Evolutionary conservation across 2,888 invertebrate species (phyloP), one percentile per base, ranked within the genome.

Genomic region (Eilema sororculum): DNA sequence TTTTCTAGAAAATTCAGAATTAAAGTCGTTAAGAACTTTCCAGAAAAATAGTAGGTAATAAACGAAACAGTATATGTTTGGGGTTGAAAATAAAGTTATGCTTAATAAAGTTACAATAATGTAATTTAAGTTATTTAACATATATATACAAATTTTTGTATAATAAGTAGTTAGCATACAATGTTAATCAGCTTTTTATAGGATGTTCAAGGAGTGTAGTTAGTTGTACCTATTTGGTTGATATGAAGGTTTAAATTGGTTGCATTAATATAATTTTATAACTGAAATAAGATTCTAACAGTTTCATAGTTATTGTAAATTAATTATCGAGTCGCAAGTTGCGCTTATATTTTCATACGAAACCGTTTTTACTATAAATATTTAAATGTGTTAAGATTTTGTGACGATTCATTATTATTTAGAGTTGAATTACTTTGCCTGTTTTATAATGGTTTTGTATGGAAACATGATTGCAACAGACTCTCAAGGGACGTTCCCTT

Each of bases 111-210:
- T 86, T 84, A 87, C 84, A 81, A 83, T 81, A 83, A 81, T 77
- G 82, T 86, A 85, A 85, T 78, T 80, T 90, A 90, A 89, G 88
- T 89, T 88, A 92, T 93, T 93, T 90, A 93, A 85, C 73, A 75
- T 74, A 79, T 33, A 37, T 91, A 92, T 93, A 93, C 88, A 87
- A 88, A 86, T 83, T 83, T 86, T 85, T 93, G 92, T 93, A 93
- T 90, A 76, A 89, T 94, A 93, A 91, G 93, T 94, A 94, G 94
- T 92, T 94, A 94, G 94, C 87, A 85, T 92, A 90, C 87, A 90
- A 91, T 82, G 80, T 79, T 82, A 81, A 76, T 78, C 82, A 74
- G 82, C 81, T 79, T 81, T 74, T 72, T 80, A 78, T 78, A 80
- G 73, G 59, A 80, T 75, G 81, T 82, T 80, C 72, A 71, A 77